Conservation (phyloP, 2,113 vertebrate species). For the Pao palembangensis region DNA sequence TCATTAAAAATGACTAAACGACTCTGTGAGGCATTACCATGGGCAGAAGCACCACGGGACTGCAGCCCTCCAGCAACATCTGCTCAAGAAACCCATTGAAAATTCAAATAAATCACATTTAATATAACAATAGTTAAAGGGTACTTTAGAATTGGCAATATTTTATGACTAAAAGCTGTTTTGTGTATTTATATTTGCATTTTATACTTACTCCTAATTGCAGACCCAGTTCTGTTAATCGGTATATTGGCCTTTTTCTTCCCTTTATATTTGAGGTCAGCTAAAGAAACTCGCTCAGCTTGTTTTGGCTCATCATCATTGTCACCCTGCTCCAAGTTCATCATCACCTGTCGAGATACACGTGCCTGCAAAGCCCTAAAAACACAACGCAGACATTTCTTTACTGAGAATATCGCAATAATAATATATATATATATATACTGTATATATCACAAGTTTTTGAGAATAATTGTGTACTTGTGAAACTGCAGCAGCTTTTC, state of each 20-base stretch:
- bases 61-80: constrained; percentile 71
- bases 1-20: constrained; percentile 85
- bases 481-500: constrained; percentile 87
- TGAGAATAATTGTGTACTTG: constrained; percentile 71
- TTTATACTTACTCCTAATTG: constrained; percentile 77
- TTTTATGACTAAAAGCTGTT: background rate
- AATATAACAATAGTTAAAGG: background rate
- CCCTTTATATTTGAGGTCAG: constrained; percentile 85
- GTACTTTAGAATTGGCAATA: background rate
- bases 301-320: constrained; percentile 53
- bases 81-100: constrained; percentile 41
- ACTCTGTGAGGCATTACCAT: constrained; percentile 62
- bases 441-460: background rate
- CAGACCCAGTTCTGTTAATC: constrained; percentile 76
- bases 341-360: constrained; percentile 83
- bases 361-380: constrained; percentile 89
- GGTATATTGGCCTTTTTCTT: constrained; percentile 85
- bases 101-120: background rate
- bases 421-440: background rate
- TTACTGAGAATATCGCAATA: background rate
- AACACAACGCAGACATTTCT: background rate
- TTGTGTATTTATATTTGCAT: background rate
- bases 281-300: constrained; percentile 80
- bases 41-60: constrained; percentile 52
- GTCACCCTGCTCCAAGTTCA: constrained; percentile 70